Base-by-base conservation (phyloP, 2,113 vertebrate genomes). In the Tympanuchus pallidicinctus region DNA sequence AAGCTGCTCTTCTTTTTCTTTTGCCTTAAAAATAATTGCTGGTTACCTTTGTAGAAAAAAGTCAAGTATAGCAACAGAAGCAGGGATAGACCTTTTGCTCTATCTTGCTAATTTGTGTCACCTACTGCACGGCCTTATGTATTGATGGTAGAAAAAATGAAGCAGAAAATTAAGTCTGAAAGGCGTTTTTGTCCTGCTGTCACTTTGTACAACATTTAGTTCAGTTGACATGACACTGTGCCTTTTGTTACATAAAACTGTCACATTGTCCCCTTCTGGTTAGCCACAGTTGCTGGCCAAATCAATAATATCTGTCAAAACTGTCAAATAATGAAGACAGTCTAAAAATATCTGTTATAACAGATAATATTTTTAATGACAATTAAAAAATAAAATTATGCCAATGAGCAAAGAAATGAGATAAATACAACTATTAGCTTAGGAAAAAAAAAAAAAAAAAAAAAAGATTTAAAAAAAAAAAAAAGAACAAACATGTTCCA, bases 81-180 rank as follows among this genome's bases (percentile, higher is more conserved):
- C 90, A 76, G 50, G 86, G 91, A 94, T 40, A 95, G 97, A 97
- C 97, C 96, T 96, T 97, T 97, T 83, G 93, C 97, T 97, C 96
- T 90, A 93, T 97, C 94, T 94, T 92, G 96, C 96, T 98, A 97
- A 98, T 98, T 98, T 98, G 96, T 97, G 98, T 98, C 97, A 98
- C 98, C 97, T 97, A 97, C 91, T 97, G 94, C 93, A 98, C 93
- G 96, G 96, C 95, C 96, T 97, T 97, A 95, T 96, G 89, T 98
- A 97, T 98, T 97, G 97, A 97, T 97, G 97, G 98, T 96, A 96
- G 96, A 96, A 97, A 97, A 97, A 98, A 98, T 97, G 97, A 98
- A 98, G 98, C 97, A 98, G 98, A 98, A 98, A 98, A 98, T 98
- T 97, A 98, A 97, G 97, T 97, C 96, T 97, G 97, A 98, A 98